Evolutionary conservation across 1,140 invertebrate species (phyloP), one percentile per base, ranked within the genome.

Genomic region (Drosophila lacteicornis): DNA sequence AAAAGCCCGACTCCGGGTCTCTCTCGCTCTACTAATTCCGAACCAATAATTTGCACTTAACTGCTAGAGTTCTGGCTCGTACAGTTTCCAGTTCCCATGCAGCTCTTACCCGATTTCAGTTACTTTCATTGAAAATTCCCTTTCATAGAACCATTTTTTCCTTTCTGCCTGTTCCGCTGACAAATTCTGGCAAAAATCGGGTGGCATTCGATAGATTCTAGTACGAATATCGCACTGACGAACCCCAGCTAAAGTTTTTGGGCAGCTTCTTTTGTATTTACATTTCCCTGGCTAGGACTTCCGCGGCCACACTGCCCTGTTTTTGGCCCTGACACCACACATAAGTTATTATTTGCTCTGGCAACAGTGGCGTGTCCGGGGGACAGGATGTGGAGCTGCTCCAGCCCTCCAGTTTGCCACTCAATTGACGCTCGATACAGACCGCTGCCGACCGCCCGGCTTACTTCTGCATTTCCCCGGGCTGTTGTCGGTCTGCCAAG

Each of bases 301-400:
- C 84, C 80, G 65, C 77, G 78, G 75, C 74, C 77, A 65, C 74
- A 68, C 74, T 57, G 65, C 49, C 50, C 17, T 57, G 61, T 53
- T 50, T 55, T 69, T 69, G 56, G 76, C 60, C 68, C 80, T 67
- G 84, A 87, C 83, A 88, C 83, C 79, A 67, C 76, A 88, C 83
- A 88, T 80, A 87, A 83, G 83, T 87, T 87, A 83, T 88, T 87
- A 88, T 87, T 86, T 86, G 69, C 83, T 66, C 76, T 76, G 76
- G 75, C 83, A 87, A 87, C 80, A 83, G 49, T 51, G 75, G 66
- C 38, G 17, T 36, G 56, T 51, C 12, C 25, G 42, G 19, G 40
- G 57, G 33, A 55, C 19, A 25, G 13, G 19, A 76, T 55, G 50
- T 13, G 75, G 22, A 36, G 42, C 58, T 50, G 27, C 50, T 63